phyloP scores from a whole-genome alignment of 2,888 invertebrate species.

The Pheosia gnoma region DNA sequence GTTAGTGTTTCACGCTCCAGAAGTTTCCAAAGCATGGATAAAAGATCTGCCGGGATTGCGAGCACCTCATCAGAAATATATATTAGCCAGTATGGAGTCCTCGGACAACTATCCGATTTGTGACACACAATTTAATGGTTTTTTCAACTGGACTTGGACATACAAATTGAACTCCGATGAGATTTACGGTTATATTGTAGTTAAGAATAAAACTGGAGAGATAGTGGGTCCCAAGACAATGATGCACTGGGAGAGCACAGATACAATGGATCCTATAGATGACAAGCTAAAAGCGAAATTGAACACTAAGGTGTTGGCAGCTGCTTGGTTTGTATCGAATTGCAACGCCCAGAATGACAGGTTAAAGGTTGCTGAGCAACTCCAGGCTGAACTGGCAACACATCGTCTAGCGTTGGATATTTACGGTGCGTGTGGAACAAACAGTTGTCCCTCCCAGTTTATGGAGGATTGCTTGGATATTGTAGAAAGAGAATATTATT shows the following conservation, averaged over 20 bases:
- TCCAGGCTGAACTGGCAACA: conserved; percentile 40
- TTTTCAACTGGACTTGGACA: conserved; percentile 64
- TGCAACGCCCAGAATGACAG: conserved; percentile 47
- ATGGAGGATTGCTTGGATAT: conserved; percentile 46
- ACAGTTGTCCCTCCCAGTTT: conserved; percentile 37
- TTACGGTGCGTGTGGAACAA: conserved; percentile 55
- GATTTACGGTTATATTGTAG: conserved; percentile 49
- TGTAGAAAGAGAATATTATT: conserved; percentile 56
- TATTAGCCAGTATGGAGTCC: conserved; percentile 53
- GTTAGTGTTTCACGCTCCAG: conserved; percentile 48
- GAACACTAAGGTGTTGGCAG: conserved; percentile 50
- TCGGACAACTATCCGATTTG: conserved; percentile 50
- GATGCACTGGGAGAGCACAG: conserved; percentile 50
- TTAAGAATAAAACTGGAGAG: conserved; percentile 42
- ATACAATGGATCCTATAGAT: conserved; percentile 48
- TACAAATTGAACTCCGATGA: conserved; percentile 56
- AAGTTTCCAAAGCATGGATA: conserved; percentile 28
- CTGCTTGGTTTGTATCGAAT: conserved; percentile 65
- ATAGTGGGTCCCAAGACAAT: conserved; percentile 48
- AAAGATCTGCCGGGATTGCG: conserved; percentile 29
- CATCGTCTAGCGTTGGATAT: conserved; percentile 50
- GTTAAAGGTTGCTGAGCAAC: conserved; percentile 35
- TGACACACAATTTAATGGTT: conserved; percentile 42
- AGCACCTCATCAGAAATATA: conserved; percentile 46
- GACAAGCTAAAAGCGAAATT: conserved; percentile 44